Percentiles rank a stretch among this genome's conserved stretches.
phyloP scores from a whole-genome alignment of 2,888 invertebrate genomes.

The Trypoxylon attenuatum region DNA sequence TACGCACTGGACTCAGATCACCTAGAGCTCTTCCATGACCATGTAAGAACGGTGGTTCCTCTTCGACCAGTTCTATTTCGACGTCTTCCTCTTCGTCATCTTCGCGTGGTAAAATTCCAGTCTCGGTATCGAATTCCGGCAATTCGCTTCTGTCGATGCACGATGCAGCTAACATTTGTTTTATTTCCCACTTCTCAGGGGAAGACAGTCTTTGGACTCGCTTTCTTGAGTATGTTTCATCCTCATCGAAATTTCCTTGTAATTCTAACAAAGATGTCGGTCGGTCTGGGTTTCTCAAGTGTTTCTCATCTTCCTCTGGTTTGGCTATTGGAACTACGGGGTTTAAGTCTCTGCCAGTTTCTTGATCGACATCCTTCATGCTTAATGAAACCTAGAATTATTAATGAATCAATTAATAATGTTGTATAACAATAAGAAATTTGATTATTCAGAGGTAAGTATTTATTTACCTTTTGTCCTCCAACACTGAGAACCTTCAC shows the following conservation, averaged over 20 bases:
- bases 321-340: constrained; percentile 83
- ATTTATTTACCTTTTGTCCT: constrained; percentile 81
- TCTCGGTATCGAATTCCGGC: constrained; percentile 98
- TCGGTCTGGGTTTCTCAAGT: constrained; percentile 93
- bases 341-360: constrained; percentile 95
- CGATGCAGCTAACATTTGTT: constrained; percentile 80
- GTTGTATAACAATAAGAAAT: neutral
- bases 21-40: constrained; percentile 94
- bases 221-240: constrained; percentile 88
- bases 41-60: constrained; percentile 97
- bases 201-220: constrained; percentile 94
- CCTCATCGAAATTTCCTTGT: constrained; percentile 80
- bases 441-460: neutral
- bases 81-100: constrained; percentile 97
- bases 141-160: constrained; percentile 85
- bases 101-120: constrained; percentile 91
- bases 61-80: constrained; percentile 98
- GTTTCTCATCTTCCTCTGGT: constrained; percentile 80
- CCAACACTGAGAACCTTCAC: constrained; percentile 93
- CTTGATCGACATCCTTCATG: constrained; percentile 99
- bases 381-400: constrained; percentile 81
- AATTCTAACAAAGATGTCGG: constrained; percentile 79
- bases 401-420: neutral
- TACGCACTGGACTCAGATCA: constrained; percentile 94
- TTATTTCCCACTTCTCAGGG: constrained; percentile 98